phyloP scores from a whole-genome alignment of 2,888 invertebrate genomes.

The Formica aserva region DNA sequence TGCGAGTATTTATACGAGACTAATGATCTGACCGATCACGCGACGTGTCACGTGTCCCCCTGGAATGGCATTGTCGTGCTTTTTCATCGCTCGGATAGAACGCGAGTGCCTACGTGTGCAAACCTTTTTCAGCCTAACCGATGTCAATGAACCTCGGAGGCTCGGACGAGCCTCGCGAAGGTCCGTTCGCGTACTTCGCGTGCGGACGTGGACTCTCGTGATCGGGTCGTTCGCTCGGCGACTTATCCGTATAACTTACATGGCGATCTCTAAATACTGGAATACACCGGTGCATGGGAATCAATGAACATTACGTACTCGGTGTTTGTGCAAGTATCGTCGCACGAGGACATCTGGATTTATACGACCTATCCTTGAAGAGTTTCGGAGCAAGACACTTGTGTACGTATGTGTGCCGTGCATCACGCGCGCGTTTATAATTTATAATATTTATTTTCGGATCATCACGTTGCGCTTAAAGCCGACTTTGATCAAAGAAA shows the following conservation, averaged over 20 bases:
- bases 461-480: slow-evolving; percentile 9
- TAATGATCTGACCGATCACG: slow-evolving; percentile 60
- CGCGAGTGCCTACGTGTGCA: slow-evolving; percentile 44
- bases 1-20: slow-evolving; percentile 45
- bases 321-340: not conserved
- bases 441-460: slow-evolving; percentile 35
- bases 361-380: slow-evolving; percentile 42
- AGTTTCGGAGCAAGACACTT: slow-evolving; percentile 15
- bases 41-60: slow-evolving; percentile 48
- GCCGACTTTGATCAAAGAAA: slow-evolving; percentile 1
- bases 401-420: not conserved
- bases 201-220: slow-evolving; percentile 20
- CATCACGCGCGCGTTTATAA: slow-evolving; percentile 18
- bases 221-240: not conserved
- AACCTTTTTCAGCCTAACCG: slow-evolving; percentile 49
- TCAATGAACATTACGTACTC: slow-evolving; percentile 20
- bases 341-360: slow-evolving; percentile 35
- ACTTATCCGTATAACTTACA: slow-evolving; percentile 33
- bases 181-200: slow-evolving; percentile 32
- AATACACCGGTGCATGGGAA: slow-evolving; percentile 5
- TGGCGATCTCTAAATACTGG: slow-evolving; percentile 40
- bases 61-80: slow-evolving; percentile 49
- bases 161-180: slow-evolving; percentile 31
- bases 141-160: slow-evolving; percentile 60
- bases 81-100: slow-evolving; percentile 41